Evolutionary conservation across 2,113 vertebrate genomes (phyloP).

Genomic region (Lucifuga dentata): DNA sequence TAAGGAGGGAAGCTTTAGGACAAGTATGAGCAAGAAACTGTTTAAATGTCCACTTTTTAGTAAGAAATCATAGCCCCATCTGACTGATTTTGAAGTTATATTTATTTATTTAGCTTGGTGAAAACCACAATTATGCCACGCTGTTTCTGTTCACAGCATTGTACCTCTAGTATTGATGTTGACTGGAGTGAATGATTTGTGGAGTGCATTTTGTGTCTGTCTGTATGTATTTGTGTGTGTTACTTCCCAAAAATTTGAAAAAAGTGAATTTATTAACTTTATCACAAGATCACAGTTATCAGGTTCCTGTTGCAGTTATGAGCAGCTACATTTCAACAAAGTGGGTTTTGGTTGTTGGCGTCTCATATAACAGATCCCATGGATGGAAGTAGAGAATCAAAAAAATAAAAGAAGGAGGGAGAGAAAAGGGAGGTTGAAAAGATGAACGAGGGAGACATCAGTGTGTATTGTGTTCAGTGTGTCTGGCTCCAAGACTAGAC

Average conservation of each 20-base stretch:
- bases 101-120: no score
- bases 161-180: no score
- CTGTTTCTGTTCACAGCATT: no score
- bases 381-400: slow-evolving; percentile 59
- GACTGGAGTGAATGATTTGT: neutral
- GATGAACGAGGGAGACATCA: slow-evolving; percentile 60
- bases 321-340: slow-evolving; percentile 54
- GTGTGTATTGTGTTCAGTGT: slow-evolving; percentile 66
- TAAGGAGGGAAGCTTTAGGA: slow-evolving; percentile 20
- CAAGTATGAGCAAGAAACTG: slow-evolving; percentile 6
- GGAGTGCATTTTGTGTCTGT: slow-evolving; percentile 13
- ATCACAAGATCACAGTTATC: slow-evolving; percentile 45
- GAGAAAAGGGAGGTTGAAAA: slow-evolving; percentile 68
- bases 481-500: slow-evolving; percentile 69
- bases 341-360: slow-evolving; percentile 38
- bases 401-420: slow-evolving; percentile 59
- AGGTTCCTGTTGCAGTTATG: slow-evolving; percentile 35
- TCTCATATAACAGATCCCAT: slow-evolving; percentile 60
- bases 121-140: no score
- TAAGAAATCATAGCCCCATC: neutral
- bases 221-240: neutral
- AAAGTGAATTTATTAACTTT: slow-evolving; percentile 33
- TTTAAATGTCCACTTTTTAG: neutral
- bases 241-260: neutral
- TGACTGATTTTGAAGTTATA: no score